A percentile compares a stretch with the other conserved stretches of the same genome.
Evolutionary conservation across 2,113 vertebrate species (phyloP).

Genomic region (Peromyscus leucopus): DNA sequence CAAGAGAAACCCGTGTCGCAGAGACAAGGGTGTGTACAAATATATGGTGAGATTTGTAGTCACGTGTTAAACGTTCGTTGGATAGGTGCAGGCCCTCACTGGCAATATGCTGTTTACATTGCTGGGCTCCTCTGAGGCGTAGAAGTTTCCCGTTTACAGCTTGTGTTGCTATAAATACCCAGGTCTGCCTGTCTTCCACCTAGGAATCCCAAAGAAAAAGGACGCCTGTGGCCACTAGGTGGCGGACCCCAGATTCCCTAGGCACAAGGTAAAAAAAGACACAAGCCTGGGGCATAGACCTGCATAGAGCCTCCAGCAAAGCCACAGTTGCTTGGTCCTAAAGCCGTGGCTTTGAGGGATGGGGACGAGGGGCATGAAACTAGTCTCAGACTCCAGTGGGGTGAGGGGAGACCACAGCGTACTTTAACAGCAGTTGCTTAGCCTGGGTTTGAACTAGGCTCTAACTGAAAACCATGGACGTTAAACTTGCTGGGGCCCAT

Average conservation of each 20-base stretch:
- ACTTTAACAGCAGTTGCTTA: neutral
- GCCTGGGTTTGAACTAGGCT: neutral
- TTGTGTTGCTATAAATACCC: conserved; percentile 72
- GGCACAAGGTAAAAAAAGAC: neutral
- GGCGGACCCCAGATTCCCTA: conserved; percentile 48
- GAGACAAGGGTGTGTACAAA: neutral
- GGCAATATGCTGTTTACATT: conserved; percentile 69
- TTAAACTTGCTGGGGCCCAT: neutral
- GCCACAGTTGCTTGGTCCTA: neutral
- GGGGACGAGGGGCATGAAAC: neutral
- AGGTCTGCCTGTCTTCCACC: conserved; percentile 33
- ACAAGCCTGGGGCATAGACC: neutral
- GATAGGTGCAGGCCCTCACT: conserved; percentile 21
- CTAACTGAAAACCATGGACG: neutral
- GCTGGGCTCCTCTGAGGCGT: conserved; percentile 59
- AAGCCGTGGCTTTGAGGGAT: neutral
- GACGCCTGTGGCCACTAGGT: conserved; percentile 69
- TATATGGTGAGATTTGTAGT: neutral
- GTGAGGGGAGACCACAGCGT: neutral
- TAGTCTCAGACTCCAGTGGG: neutral
- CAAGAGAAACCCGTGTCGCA: conserved; percentile 4
- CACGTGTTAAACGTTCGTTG: conserved; percentile 28
- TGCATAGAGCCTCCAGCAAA: neutral
- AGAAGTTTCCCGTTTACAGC: conserved; percentile 76
- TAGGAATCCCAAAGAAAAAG: conserved; percentile 53